Evolutionary conservation across 1,140 invertebrate species (phyloP).

Genomic region (Dreissena polymorpha): DNA sequence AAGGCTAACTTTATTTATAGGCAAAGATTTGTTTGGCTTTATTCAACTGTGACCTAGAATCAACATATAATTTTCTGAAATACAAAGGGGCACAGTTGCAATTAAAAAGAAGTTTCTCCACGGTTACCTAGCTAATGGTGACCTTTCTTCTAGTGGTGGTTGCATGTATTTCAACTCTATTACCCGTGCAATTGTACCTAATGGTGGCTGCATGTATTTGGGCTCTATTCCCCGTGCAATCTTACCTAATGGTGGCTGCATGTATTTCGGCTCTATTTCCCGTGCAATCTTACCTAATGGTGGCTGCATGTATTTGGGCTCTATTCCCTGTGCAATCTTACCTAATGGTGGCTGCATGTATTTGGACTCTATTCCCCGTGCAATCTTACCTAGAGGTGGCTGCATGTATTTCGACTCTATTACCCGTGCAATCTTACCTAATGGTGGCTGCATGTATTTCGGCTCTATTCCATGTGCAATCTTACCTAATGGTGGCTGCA

Average conservation of each 20-base stretch:
- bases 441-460: constrained; percentile 90
- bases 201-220: constrained; percentile 90
- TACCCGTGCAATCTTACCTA: constrained; percentile 90
- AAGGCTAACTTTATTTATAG: too few relatives aligned
- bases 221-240: constrained; percentile 90
- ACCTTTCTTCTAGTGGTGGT: too few relatives aligned
- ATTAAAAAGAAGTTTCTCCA: too few relatives aligned
- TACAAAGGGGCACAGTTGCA: too few relatives aligned
- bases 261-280: constrained; percentile 89
- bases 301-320: constrained; percentile 89
- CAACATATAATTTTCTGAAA: too few relatives aligned
- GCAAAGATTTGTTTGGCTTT: too few relatives aligned
- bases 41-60: too few relatives aligned
- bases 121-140: too few relatives aligned
- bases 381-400: constrained; percentile 91
- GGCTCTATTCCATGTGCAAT: constrained; percentile 90
- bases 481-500: constrained; percentile 91
- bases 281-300: constrained; percentile 93
- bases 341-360: constrained; percentile 91
- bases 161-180: constrained; percentile 91
- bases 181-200: constrained; percentile 89
- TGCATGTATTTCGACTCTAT: constrained; percentile 91
- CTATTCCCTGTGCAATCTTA: constrained; percentile 91
- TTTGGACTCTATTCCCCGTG: constrained; percentile 89
- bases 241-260: constrained; percentile 91